phyloP scores from a whole-genome alignment of 1,140 invertebrate genomes.

The Heliconius melpomene region DNA sequence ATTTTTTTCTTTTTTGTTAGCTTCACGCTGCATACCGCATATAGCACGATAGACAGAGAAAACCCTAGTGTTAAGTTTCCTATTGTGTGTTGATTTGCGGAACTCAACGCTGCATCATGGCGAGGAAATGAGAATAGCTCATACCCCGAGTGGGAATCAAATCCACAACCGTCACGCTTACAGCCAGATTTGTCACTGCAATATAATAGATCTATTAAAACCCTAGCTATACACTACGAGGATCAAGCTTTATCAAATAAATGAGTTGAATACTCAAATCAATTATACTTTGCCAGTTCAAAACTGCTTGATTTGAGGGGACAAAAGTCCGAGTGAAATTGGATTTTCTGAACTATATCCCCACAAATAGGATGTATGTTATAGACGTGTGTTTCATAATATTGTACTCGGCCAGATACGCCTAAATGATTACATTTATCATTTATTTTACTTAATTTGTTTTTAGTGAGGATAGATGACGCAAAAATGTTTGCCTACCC shows the following conservation, averaged over 20 bases:
- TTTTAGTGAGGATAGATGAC: not conserved
- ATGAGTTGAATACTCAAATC: constrained; percentile 21
- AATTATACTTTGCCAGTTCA: constrained; percentile 33
- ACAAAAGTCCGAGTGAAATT: constrained; percentile 43
- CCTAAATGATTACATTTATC: not conserved
- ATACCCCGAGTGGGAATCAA: no score
- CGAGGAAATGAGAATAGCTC: no score
- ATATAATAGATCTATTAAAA: not conserved
- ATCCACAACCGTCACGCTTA: no score
- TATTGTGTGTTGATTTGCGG: no score
- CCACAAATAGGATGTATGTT: constrained; percentile 27
- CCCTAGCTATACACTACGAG: not conserved
- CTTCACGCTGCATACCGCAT: no score
- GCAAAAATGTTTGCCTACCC: no score
- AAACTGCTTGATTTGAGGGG: constrained; percentile 36
- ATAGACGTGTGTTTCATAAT: not conserved
- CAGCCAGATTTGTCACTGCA: no score
- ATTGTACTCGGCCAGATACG: not conserved
- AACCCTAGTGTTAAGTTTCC: no score
- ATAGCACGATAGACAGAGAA: no score
- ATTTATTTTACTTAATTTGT: not conserved
- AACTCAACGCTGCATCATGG: no score
- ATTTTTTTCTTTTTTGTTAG: no score
- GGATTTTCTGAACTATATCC: constrained; percentile 39
- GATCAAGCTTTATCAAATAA: not conserved